These are phyloP conservation scores for Ataeniobius toweri DNA, from an alignment of 2,797 vertebrate genomes.

Conservation along the genomic window DNA sequence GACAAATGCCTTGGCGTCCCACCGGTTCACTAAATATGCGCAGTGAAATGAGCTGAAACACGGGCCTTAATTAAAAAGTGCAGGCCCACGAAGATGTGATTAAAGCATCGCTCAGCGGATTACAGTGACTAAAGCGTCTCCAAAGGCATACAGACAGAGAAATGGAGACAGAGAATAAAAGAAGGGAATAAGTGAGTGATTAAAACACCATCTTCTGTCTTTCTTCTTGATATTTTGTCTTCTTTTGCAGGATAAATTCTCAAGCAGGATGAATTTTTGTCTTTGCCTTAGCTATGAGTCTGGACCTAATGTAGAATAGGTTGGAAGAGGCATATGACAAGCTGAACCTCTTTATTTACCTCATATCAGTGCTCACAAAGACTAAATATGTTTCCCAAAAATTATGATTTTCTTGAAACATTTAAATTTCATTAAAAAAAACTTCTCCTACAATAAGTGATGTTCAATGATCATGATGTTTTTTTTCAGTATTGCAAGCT, in stretches of 20 bases:
- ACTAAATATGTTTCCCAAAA: neutral
- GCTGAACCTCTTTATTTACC: slow-evolving; percentile 13
- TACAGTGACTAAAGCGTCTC: slow-evolving; percentile 73
- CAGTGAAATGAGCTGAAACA: slow-evolving; percentile 83
- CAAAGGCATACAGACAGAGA: slow-evolving; percentile 58
- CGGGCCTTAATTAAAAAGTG: slow-evolving; percentile 83
- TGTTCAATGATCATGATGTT: neutral
- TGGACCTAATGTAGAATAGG: slow-evolving; percentile 11
- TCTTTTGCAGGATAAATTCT: slow-evolving; percentile 18
- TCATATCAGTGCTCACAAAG: slow-evolving; percentile 7
- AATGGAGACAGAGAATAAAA: slow-evolving; percentile 40
- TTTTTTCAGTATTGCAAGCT: neutral
- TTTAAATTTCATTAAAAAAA: slow-evolving; percentile 1
- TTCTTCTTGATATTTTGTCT: slow-evolving; percentile 50
- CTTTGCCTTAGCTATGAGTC: slow-evolving; percentile 28
- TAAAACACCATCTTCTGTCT: slow-evolving; percentile 49
- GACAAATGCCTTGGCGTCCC: slow-evolving; percentile 74
- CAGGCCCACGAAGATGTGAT: slow-evolving; percentile 79
- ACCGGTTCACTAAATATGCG: slow-evolving; percentile 82
- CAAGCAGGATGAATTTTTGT: slow-evolving; percentile 15
- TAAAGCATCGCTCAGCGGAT: slow-evolving; percentile 78
- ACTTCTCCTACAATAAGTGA: neutral
- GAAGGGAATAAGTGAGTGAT: slow-evolving; percentile 55
- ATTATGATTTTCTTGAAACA: slow-evolving; percentile 1
- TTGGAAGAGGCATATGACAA: slow-evolving; percentile 23